Base-by-base conservation (phyloP, 2,888 invertebrate genomes). In the Drosophila phalerata region DNA sequence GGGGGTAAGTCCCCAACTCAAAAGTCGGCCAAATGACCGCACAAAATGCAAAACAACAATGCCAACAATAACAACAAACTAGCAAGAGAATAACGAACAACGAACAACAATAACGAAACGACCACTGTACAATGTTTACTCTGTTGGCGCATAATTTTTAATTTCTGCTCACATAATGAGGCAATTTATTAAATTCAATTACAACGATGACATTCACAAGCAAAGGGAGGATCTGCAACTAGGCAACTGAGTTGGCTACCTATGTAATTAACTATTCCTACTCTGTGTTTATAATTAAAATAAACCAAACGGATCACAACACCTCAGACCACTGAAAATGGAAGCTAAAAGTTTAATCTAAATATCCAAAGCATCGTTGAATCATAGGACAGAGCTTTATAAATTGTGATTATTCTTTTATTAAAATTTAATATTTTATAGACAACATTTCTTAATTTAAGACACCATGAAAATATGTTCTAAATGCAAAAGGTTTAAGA, bases 141-240 rank as follows among this genome's bases (percentile, higher is more conserved):
- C 71, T 52, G 63, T 71, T 77, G 75, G 69, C 68, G 73, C 81
- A 86, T 79, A 74, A 73, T 85, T 76, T 82, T 87, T 87, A 81
- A 82, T 82, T 81, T 87, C 78, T 81, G 64, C 84, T 73, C 81
- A 81, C 89, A 90, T 92, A 91, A 91, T 91, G 91, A 91, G 92
- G 91, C 90, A 91, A 92, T 91, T 92, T 92, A 91, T 91, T 92
- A 90, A 91, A 91, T 91, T 92, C 92, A 91, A 91, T 91, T 91
- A 92, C 91, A 91, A 89, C 90, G 92, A 88, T 92, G 92, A 91
- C 91, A 91, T 85, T 88, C 85, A 81, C 87, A 17, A 49, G 48
- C 48, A 57, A 48, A 57, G 25, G 30, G 57, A 49, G 40, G 48
- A 25, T 37, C 55, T n/a, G 10, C 42, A 42, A 42, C 9, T 13